A percentile compares a stretch with the other conserved stretches of the same genome.
Evolutionary conservation across 2,797 vertebrate genomes (phyloP).

Genomic region (Cyclura pinguis): DNA sequence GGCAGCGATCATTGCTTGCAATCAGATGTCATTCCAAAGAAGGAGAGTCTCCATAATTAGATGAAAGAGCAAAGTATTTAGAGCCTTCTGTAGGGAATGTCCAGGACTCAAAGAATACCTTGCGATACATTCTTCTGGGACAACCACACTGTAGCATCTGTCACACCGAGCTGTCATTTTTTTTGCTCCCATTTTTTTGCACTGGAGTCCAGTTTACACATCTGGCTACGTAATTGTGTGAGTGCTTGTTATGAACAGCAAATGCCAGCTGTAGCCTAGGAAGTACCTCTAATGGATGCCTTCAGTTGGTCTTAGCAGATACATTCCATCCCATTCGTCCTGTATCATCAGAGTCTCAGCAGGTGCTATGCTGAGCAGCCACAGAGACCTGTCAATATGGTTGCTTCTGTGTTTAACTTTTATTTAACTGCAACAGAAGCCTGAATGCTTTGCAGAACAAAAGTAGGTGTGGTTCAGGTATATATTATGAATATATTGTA

Average conservation of each 20-base stretch:
- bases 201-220: slow-evolving; percentile 19
- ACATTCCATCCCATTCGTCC: background rate
- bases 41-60: slow-evolving; percentile 51
- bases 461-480: background rate
- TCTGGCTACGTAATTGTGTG: slow-evolving; percentile 14
- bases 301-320: rapidly evolving
- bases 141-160: slow-evolving; percentile 1
- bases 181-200: slow-evolving; percentile 13
- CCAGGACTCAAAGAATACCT: slow-evolving; percentile 12
- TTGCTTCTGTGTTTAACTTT: background rate
- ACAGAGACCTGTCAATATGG: background rate
- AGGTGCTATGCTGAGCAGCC: background rate
- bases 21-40: slow-evolving; percentile 49
- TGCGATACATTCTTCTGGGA: slow-evolving; percentile 12
- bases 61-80: slow-evolving; percentile 35
- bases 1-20: slow-evolving; percentile 55
- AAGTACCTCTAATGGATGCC: background rate
- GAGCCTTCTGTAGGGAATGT: slow-evolving; percentile 40
- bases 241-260: slow-evolving; percentile 27
- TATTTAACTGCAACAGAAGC: background rate
- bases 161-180: slow-evolving; percentile 17
- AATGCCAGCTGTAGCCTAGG: background rate
- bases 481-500: too few relatives aligned
- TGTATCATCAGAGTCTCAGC: rapidly evolving
- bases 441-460: background rate